Percentiles rank a stretch among this genome's conserved stretches.
Conservation (phyloP, 2,888 invertebrate genomes). For the Thera britannica region DNA sequence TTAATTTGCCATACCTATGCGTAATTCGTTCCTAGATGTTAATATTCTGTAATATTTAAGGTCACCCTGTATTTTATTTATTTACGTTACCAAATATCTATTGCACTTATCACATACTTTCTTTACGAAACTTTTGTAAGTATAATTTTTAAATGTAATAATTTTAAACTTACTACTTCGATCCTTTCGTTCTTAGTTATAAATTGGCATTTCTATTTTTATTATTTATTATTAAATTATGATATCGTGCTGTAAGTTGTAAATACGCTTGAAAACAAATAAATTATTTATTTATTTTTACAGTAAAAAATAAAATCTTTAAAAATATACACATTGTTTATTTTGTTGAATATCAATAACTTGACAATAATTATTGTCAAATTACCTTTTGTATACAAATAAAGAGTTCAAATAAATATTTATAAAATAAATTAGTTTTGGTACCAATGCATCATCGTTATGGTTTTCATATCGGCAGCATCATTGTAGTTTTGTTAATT, state of each 20-base stretch:
- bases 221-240: constrained; percentile 45
- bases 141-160: constrained; percentile 15
- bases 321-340: constrained; percentile 30
- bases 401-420: not conserved
- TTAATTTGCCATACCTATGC: constrained; percentile 26
- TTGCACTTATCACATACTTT: not conserved
- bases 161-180: not conserved
- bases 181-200: constrained; percentile 19
- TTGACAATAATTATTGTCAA: not conserved
- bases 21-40: constrained; percentile 29
- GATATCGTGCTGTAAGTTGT: constrained; percentile 67
- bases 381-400: not conserved
- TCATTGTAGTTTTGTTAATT: not conserved
- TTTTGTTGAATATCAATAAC: constrained; percentile 23
- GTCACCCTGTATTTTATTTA: constrained; percentile 41
- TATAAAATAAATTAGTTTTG: not conserved
- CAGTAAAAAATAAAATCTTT: constrained; percentile 54
- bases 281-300: constrained; percentile 82
- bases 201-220: constrained; percentile 40
- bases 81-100: constrained; percentile 73
- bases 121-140: not conserved
- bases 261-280: constrained; percentile 70
- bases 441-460: not conserved
- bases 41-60: constrained; percentile 10
- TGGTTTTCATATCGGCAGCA: constrained; percentile 1